Conservation (phyloP, 64 coral and sea anemone species). For the Orbicella faveolata region DNA sequence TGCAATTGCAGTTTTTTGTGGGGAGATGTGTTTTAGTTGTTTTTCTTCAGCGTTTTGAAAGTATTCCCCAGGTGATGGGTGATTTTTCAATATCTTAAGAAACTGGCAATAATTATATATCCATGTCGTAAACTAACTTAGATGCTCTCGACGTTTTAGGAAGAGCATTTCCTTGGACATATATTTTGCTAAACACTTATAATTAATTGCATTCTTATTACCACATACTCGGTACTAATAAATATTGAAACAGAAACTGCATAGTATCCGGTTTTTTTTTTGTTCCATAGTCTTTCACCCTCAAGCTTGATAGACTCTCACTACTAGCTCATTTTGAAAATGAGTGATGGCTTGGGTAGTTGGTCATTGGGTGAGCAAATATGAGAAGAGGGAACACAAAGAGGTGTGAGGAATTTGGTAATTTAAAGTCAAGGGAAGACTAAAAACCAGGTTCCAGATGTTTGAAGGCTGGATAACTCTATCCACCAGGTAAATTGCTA, state of each 20-base stretch:
- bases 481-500: no score
- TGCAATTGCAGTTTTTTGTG: neutral
- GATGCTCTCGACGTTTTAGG: slow-evolving; percentile 4
- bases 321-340: no score
- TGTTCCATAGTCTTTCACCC: neutral
- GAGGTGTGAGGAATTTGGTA: no score
- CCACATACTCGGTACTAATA: slow-evolving; percentile 41
- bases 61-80: slow-evolving; percentile 3
- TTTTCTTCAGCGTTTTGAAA: slow-evolving; percentile 19
- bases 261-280: neutral
- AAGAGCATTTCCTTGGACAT: neutral
- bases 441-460: no score
- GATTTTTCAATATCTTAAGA: slow-evolving; percentile 9
- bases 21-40: slow-evolving; percentile 7
- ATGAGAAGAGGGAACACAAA: no score
- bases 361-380: no score
- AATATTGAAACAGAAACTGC: slow-evolving; percentile 6
- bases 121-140: neutral
- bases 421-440: no score
- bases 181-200: slow-evolving; percentile 39
- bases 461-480: no score
- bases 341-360: no score
- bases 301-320: neutral
- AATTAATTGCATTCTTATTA: slow-evolving; percentile 38
- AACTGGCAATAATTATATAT: slow-evolving; percentile 2